phyloP scores from a whole-genome alignment of 2,888 invertebrate species.

The Eutolmus rufibarbis region DNA sequence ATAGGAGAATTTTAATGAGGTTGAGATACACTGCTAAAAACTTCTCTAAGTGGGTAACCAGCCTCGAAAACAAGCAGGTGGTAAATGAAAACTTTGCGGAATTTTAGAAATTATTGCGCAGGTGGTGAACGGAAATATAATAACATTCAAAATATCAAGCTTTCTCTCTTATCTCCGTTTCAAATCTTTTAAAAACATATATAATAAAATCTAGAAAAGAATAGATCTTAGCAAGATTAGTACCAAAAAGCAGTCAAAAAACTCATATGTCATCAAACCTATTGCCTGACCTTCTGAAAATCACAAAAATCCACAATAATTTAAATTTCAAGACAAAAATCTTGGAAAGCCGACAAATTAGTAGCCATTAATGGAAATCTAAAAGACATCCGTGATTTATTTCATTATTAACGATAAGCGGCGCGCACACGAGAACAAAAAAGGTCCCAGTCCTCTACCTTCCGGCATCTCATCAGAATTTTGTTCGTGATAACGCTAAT shows the following conservation, averaged over 20 bases:
- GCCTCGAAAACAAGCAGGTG: neutral
- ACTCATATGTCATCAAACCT: neutral
- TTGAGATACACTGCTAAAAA: neutral
- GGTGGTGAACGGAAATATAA: neutral
- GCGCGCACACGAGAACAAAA: neutral
- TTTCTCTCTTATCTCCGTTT: neutral
- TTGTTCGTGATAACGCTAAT: neutral
- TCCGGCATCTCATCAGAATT: neutral
- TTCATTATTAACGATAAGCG: constrained; percentile 7
- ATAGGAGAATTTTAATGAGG: neutral
- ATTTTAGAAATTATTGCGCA: neutral
- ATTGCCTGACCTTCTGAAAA: neutral
- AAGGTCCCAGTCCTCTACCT: constrained; percentile 9
- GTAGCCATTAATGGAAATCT: constrained; percentile 9
- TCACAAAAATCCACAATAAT: neutral
- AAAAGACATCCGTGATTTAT: constrained; percentile 17
- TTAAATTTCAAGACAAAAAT: constrained; percentile 7
- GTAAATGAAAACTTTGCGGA: neutral
- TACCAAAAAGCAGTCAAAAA: neutral
- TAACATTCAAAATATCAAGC: neutral
- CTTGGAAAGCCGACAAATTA: constrained; percentile 17
- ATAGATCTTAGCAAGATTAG: neutral
- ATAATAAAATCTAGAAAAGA: neutral
- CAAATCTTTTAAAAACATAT: neutral
- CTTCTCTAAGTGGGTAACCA: neutral